Evolutionary conservation across 2,888 invertebrate species (phyloP), one percentile per base, ranked within the genome.

Genomic region (Thymelicus acteon): DNA sequence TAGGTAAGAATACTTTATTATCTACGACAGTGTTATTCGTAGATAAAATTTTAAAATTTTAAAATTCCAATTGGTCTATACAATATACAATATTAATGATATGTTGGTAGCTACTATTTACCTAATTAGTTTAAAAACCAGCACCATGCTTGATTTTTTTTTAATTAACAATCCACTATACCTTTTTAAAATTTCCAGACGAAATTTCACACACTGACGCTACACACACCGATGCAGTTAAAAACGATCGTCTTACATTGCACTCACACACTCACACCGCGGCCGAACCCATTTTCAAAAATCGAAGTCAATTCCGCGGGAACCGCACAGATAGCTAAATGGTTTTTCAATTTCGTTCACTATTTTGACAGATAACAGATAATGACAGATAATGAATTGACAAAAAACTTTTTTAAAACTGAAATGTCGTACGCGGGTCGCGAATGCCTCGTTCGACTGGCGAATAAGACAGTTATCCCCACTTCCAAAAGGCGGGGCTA

Each of bases 391-490:
- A 44, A 65, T 69, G 57, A 57, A 63, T 49, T 40, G 61, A 47
- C 19, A 75, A 74, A 77, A 76, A 75, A 48, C n/a, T 54, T 67
- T 67, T 66, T 71, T 67, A 70, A 73, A 77, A 82, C 80, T 80
- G 80, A 79, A 79, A 79, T 71, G 78, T 80, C 80, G 88, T 87
- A 84, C 86, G 86, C 82, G 83, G 82, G 84, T 82, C 86, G 91
- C 91, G 91, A 90, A 89, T 84, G 88, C 86, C 75, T 75, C 75
- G 78, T 76, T 74, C 74, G 82, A 92, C 92, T 92, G 92, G 90
- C 92, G 82, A 90, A 88, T 86, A 86, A 80, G 74, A 76, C 72
- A 63, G 64, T 73, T 75, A 76, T 81, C 88, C 89, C 87, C 87
- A 78, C 83, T 79, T 76, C 71, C 19, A 15, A 12, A 75, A 87